phyloP scores from a whole-genome alignment of 1,140 invertebrate species.

The Monochamus saltuarius region DNA sequence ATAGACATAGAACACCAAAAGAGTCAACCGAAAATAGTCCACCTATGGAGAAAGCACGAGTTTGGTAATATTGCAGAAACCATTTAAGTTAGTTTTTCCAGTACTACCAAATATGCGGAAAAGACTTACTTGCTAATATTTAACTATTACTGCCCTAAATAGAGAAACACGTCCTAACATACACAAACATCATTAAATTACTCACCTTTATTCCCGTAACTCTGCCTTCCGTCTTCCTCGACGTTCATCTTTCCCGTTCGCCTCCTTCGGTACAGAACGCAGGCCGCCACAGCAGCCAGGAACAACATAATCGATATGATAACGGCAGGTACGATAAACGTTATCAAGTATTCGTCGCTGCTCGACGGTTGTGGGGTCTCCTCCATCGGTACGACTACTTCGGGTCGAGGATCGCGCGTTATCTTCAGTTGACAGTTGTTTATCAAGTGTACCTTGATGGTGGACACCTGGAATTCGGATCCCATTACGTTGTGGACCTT shows the following conservation, averaged over 20 bases:
- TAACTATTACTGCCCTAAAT: no score
- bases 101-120: no score
- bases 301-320: conserved; percentile 88
- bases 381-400: conserved; percentile 32
- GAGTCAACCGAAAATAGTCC: no score
- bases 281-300: conserved; percentile 83
- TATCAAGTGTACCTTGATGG: conserved; percentile 68
- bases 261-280: conserved; percentile 79
- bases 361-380: conserved; percentile 29
- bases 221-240: conserved; percentile 70
- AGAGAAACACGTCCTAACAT: no score
- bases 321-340: conserved; percentile 84
- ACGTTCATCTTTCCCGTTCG: conserved; percentile 81
- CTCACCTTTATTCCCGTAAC: conserved; percentile 80
- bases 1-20: no score
- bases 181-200: neutral
- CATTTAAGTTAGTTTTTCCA: no score
- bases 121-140: no score
- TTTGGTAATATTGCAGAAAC: no score
- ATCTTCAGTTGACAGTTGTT: conserved; percentile 62
- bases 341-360: conserved; percentile 83
- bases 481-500: conserved; percentile 71
- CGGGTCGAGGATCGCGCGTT: conserved; percentile 19
- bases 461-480: conserved; percentile 75
- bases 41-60: no score